phyloP scores from a whole-genome alignment of 2,888 invertebrate species.

The Oligia strigilis region DNA sequence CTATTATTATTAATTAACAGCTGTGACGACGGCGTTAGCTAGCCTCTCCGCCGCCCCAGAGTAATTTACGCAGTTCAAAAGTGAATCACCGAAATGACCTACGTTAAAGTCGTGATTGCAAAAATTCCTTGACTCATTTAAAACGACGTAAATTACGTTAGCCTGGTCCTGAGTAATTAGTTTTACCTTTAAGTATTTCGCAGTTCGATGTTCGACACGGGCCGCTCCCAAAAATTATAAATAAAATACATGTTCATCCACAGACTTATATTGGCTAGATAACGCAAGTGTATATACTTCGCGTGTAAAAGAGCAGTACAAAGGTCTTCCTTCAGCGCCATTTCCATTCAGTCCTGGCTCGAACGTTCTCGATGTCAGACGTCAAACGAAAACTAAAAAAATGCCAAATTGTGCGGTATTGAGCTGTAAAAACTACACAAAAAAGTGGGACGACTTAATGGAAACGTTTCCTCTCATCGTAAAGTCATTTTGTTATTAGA shows the following conservation, averaged over 20 bases:
- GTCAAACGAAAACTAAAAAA: too few relatives aligned
- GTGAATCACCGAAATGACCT: neutral
- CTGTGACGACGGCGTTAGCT: neutral
- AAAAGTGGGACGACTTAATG: too few relatives aligned
- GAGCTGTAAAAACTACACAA: too few relatives aligned
- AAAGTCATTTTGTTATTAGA: too few relatives aligned
- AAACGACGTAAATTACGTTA: neutral
- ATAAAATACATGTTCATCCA: neutral
- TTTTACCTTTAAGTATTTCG: conserved; percentile 5
- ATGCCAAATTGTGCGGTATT: too few relatives aligned
- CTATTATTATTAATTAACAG: neutral
- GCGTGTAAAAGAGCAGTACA: too few relatives aligned
- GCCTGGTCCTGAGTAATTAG: neutral
- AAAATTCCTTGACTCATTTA: conserved; percentile 3
- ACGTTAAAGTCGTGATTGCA: neutral
- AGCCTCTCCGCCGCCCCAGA: conserved; percentile 3
- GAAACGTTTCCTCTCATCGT: too few relatives aligned
- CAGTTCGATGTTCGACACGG: conserved; percentile 25
- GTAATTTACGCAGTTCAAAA: neutral
- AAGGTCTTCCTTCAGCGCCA: too few relatives aligned
- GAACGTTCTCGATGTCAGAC: too few relatives aligned
- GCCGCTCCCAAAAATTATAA: conserved; percentile 3
- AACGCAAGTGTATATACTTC: too few relatives aligned
- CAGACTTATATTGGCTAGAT: too few relatives aligned
- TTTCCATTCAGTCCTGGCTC: too few relatives aligned